Evolutionary conservation across 2,888 invertebrate species (phyloP), one percentile per base, ranked within the genome.

Genomic region (Agriopis aurantiaria): DNA sequence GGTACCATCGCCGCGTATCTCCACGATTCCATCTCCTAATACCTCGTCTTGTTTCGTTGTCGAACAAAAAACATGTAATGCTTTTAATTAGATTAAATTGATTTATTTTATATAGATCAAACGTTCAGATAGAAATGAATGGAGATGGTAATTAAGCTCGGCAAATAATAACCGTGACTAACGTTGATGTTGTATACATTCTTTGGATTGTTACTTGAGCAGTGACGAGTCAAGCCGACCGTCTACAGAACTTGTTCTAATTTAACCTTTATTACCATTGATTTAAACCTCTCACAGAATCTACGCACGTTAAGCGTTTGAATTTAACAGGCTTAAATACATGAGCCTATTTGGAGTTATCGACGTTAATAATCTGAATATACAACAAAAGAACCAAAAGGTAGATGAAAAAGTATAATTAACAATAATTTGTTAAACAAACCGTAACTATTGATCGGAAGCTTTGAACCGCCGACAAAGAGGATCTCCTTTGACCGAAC

Each of bases 81-180:
- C 91, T 92, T 93, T 94, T 94, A 94, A 94, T 94, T 94, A 94
- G 91, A 93, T 93, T 93, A 93, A 92, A 93, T 93, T 93, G 93
- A 93, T 93, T 93, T 91, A 92, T 90, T 90, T 88, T 87, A 84
- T 91, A 84, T 84, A 83, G 92, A 92, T 93, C 89, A 88, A 81
- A 76, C 78, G 74, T 77, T 73, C 71, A 83, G 93, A 93, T 93
- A 90, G 79, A 80, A 78, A 76, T 83, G 82, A 83, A 89, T 88
- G 82, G 85, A 79, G 82, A 82, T 85, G 86, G 91, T 92, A 93
- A 93, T 93, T 92, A 93, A 90, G 88, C 88, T 88, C 70, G 80
- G 89, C 88, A 89, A 91, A 92, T 91, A 91, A 88, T 87, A 86
- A 87, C 81, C 85, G 84, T 85, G 85, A 82, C 85, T 79, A 85